Evolutionary conservation across 2,888 invertebrate species (phyloP).

Genomic region (Cerastoderma edule): DNA sequence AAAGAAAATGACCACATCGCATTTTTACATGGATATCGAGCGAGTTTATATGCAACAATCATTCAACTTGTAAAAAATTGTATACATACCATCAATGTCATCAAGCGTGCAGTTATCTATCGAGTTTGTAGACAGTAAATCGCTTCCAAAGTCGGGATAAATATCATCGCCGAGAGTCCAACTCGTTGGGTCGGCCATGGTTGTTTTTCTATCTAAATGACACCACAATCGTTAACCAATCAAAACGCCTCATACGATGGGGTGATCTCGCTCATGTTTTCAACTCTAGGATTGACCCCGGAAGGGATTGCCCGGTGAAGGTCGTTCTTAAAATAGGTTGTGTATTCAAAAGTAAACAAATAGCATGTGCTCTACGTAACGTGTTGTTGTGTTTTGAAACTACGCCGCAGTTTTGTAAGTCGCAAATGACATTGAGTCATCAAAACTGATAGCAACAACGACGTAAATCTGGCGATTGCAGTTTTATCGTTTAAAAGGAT

Average conservation of each 20-base stretch:
- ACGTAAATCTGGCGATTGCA: neutral
- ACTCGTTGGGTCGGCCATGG: constrained; percentile 57
- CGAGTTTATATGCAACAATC: no score
- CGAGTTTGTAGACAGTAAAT: constrained; percentile 70
- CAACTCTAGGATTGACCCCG: constrained; percentile 49
- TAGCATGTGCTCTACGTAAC: neutral
- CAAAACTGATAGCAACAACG: neutral
- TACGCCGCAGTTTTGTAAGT: neutral
- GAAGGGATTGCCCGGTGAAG: constrained; percentile 60
- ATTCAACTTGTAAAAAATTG: neutral
- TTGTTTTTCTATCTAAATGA: constrained; percentile 52
- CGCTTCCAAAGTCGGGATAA: constrained; percentile 71
- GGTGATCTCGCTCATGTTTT: constrained; percentile 52
- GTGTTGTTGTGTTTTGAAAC: constrained; percentile 27
- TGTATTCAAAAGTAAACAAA: constrained; percentile 22
- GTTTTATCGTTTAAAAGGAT: no score
- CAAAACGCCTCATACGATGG: constrained; percentile 53
- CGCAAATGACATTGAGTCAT: constrained; percentile 23
- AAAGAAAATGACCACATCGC: no score
- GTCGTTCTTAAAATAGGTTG: constrained; percentile 42
- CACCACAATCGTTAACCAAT: constrained; percentile 56
- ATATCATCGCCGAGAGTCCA: constrained; percentile 62
- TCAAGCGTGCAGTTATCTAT: constrained; percentile 69
- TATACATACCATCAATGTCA: constrained; percentile 77
- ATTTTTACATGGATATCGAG: no score